phyloP scores from a whole-genome alignment of 2,113 vertebrate genomes.

The Erythrocercus mccallii region DNA sequence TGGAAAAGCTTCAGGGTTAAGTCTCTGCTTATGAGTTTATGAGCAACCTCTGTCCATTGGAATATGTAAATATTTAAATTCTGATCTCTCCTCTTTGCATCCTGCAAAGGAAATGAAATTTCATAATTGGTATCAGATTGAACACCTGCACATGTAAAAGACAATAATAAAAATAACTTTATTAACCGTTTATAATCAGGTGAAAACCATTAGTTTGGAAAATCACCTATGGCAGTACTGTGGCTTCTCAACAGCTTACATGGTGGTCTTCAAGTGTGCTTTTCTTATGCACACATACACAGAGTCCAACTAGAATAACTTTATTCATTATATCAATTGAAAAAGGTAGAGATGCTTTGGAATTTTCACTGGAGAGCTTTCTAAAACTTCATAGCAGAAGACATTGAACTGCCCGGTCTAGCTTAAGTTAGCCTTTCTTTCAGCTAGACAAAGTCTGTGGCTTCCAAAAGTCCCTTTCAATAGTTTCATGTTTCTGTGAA shows the following conservation, averaged over 20 bases:
- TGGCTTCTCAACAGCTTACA: background rate
- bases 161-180: background rate
- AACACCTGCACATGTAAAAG: background rate
- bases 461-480: background rate
- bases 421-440: background rate
- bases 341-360: background rate
- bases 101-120: background rate
- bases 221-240: background rate
- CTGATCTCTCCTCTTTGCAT: accelerated
- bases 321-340: background rate
- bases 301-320: background rate
- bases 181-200: background rate
- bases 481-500: background rate
- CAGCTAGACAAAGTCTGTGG: background rate
- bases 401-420: background rate
- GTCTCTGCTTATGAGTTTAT: background rate
- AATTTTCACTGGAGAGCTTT: background rate
- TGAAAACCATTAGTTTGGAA: background rate
- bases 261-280: background rate
- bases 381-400: background rate
- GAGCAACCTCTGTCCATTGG: background rate
- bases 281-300: background rate
- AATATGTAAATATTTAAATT: background rate
- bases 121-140: background rate
- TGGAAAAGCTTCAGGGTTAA: background rate